Conservation (phyloP, 2,113 vertebrate species). For the Nannobrachium achirus region DNA sequence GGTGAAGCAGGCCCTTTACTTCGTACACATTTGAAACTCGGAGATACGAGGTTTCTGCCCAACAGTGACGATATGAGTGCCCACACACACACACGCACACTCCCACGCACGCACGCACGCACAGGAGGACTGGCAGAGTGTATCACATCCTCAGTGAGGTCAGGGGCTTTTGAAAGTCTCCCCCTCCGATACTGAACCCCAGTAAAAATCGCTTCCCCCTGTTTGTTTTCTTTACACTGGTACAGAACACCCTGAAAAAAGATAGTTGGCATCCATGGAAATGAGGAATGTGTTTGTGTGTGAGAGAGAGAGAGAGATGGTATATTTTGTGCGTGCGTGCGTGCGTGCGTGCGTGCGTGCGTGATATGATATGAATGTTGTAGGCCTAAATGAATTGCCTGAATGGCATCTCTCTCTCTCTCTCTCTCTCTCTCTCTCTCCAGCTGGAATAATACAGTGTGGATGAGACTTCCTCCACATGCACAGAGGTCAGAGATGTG, state of each 20-base stretch:
- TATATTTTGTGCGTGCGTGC: neutral
- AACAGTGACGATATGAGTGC: no score
- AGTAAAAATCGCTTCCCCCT: slow-evolving; percentile 76
- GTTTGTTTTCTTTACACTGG: slow-evolving; percentile 78
- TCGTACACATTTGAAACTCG: no score
- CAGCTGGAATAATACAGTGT: slow-evolving; percentile 80
- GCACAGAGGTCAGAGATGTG: slow-evolving; percentile 23
- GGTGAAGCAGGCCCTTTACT: no score
- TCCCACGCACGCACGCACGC: slow-evolving; percentile 1
- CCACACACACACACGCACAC: neutral
- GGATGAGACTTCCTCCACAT: slow-evolving; percentile 72
- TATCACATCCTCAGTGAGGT: slow-evolving; percentile 48
- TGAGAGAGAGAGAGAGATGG: neutral
- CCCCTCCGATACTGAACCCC: slow-evolving; percentile 53
- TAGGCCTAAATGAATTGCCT: slow-evolving; percentile 13
- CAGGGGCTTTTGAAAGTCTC: slow-evolving; percentile 57
- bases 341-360: no score
- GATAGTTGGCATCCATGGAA: slow-evolving; percentile 43
- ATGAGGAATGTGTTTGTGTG: no score
- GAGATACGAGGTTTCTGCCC: no score
- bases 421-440: slow-evolving; percentile 13
- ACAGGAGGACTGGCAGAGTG: slow-evolving; percentile 24
- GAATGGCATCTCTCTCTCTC: slow-evolving; percentile 20
- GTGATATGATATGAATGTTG: no score
- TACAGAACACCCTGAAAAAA: slow-evolving; percentile 44